A percentile compares a stretch with the other conserved stretches of the same genome.
Evolutionary conservation across 2,888 invertebrate genomes (phyloP).

Genomic region (Ectobius pallidus): DNA sequence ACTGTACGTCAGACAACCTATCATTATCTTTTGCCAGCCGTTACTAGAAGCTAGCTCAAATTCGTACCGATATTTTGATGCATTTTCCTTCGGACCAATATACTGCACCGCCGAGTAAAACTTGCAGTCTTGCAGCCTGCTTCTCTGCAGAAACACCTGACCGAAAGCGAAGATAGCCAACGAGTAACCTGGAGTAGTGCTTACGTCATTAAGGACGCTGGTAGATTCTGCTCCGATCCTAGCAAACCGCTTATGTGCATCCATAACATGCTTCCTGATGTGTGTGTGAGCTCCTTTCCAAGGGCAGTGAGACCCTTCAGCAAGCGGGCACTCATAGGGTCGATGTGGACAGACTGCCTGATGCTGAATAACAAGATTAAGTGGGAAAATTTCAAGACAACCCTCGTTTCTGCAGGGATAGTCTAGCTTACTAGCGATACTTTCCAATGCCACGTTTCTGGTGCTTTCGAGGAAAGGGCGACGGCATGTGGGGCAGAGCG

Average conservation of each 20-base stretch:
- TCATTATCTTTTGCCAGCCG: neutral
- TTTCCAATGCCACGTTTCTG: conserved; percentile 7
- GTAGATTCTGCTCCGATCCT: conserved; percentile 2
- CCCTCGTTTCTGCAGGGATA: conserved; percentile 26
- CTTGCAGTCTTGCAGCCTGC: conserved; percentile 22
- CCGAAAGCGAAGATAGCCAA: conserved; percentile 24
- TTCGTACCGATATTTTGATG: conserved; percentile 19
- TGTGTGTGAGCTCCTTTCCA: neutral
- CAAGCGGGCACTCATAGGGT: neutral
- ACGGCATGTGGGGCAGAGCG: conserved; percentile 65
- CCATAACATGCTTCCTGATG: neutral
- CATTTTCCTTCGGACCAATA: conserved; percentile 20
- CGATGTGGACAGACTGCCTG: neutral
- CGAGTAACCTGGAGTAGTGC: neutral
- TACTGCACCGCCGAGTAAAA: conserved; percentile 24
- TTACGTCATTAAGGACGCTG: conserved; percentile 4
- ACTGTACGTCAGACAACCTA: neutral
- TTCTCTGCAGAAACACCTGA: conserved; percentile 25
- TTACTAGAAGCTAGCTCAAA: conserved; percentile 10
- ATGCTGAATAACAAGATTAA: neutral
- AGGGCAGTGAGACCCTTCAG: neutral
- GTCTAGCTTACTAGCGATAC: neutral
- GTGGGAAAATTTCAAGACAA: neutral
- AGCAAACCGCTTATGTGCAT: neutral
- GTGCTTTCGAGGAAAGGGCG: conserved; percentile 49